These are phyloP conservation scores for Neolamprologus hecqui DNA, from an alignment of 2,113 vertebrate genomes.

Conservation along the genomic window DNA sequence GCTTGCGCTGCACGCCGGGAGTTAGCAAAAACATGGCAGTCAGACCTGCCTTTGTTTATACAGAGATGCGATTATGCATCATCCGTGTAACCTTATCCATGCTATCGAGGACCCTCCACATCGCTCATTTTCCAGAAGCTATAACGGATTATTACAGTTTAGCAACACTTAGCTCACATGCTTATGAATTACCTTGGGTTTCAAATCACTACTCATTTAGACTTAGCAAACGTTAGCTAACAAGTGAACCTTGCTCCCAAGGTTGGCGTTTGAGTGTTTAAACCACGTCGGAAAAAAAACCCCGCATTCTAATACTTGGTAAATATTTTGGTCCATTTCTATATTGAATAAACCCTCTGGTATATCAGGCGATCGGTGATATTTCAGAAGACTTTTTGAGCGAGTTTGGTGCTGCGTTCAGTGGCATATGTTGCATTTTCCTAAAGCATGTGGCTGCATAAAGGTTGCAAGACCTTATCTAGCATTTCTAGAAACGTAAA, in stretches of 20 bases:
- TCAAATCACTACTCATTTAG: background rate
- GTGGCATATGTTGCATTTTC: background rate
- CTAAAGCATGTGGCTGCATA: background rate
- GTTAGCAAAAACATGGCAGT: background rate
- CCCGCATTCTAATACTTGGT: rapidly evolving
- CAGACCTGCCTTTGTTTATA: background rate
- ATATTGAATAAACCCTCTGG: rapidly evolving
- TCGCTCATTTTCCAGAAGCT: background rate
- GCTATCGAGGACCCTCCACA: background rate
- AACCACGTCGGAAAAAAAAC: background rate
- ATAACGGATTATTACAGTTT: background rate
- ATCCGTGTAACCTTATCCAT: background rate
- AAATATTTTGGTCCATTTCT: rapidly evolving
- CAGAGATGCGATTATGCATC: background rate
- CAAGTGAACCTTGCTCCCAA: background rate
- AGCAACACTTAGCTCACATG: background rate
- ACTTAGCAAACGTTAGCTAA: background rate
- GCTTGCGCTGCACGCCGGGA: background rate
- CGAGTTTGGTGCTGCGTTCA: background rate
- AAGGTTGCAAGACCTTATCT: background rate
- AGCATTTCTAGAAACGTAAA: background rate
- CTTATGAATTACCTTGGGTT: background rate
- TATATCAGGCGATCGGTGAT: rapidly evolving
- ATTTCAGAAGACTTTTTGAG: background rate
- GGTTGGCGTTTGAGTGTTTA: background rate